These are phyloP conservation scores for Aspiorhynchus laticeps DNA, from an alignment of 2,113 vertebrate species.

Conservation along the genomic window DNA sequence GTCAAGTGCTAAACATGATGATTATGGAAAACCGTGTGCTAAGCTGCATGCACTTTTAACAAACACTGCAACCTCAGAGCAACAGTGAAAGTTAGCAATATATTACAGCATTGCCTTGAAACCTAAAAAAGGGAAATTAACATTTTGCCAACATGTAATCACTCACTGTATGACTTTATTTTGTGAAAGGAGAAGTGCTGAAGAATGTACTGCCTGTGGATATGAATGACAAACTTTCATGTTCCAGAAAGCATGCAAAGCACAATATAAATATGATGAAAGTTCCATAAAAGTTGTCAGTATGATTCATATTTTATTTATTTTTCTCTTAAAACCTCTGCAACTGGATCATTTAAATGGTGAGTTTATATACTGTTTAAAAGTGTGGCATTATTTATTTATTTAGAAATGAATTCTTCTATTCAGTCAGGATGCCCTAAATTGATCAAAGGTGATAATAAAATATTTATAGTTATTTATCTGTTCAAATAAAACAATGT, in stretches of 20 bases:
- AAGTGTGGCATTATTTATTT: background rate
- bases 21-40: conserved; percentile 19
- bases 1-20: conserved; percentile 38
- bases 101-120: conserved; percentile 72
- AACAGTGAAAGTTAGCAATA: conserved; percentile 65
- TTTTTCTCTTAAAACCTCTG: background rate
- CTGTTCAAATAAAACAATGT: background rate
- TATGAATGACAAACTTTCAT: background rate
- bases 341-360: background rate
- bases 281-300: background rate
- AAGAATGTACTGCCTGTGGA: background rate
- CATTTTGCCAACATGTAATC: background rate
- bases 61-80: conserved; percentile 18
- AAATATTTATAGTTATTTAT: background rate
- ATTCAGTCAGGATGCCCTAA: background rate
- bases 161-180: background rate
- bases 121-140: conserved; percentile 66
- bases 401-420: background rate
- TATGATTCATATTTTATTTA: background rate
- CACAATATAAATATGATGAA: background rate
- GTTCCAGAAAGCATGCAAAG: background rate
- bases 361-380: background rate
- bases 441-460: background rate
- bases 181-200: background rate
- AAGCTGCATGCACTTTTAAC: conserved; percentile 22